Evolutionary conservation across 2,113 vertebrate species (phyloP), one percentile per base, ranked within the genome.

Genomic region (Chloropsis hardwickii): DNA sequence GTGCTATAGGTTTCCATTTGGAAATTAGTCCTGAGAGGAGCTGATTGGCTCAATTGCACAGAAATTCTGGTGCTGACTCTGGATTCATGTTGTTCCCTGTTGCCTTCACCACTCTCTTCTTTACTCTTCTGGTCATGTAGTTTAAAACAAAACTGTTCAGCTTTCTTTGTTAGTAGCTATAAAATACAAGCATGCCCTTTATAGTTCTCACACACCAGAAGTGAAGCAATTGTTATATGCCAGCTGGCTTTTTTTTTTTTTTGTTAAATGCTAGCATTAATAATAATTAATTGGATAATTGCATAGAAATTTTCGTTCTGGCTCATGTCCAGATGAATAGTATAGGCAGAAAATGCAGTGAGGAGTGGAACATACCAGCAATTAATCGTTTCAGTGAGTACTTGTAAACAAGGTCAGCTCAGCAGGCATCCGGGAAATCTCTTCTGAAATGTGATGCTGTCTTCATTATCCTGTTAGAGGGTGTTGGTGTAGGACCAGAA

Each of bases 391-490:
- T 58, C 74, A 80, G 64, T 83, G 48, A 69, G 71, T 88, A 21
- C 79, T 92, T 87, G 87, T 88, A 95, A 92, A 80, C 54, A 86
- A 88, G 78, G 50, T 84, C 85, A 78, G 27, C 87, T 85, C 91
- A 92, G 66, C 65, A 96, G 81, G 50, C 89, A n/a, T 37, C 72
- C 24, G 47, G 69, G 74, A 95, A 76, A 64, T 88, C 14, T 88
- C 79, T 54, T 78, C 69, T 86, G 92, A 88, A 94, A 95, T 93
- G 92, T 71, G 79, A 71, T 94, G 88, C 85, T 92, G 67, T 92
- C 85, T 96, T 88, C 60, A 78, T 93, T 90, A 94, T 74, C 56
- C 72, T 78, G 88, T 58, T 42, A 62, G 67, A 88, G 35, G 72
- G 8, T 60, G 48, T 95, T 90, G 79, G 20, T 89, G 35, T 35